Base-by-base conservation (phyloP, 2,113 vertebrate species). In the Rhodinocichla rosea region DNA sequence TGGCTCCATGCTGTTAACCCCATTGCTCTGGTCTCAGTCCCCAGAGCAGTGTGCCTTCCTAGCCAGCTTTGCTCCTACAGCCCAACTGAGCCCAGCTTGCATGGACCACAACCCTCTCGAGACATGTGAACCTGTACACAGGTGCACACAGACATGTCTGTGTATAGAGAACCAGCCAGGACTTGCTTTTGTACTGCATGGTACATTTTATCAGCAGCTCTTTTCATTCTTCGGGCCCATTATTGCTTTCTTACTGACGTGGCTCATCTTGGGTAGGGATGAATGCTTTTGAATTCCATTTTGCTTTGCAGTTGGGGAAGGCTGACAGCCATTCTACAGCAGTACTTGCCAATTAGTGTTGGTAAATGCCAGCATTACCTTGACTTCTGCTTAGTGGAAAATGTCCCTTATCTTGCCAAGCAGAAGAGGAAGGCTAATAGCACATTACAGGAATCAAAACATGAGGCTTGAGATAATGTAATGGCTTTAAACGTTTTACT, bases 371-470 rank as follows among this genome's bases (percentile, higher is more conserved):
- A 70, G 52, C 16, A 39, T 62, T 88, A 67, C 79, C 87, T 88
- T 88, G 56, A 14, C 0, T 93, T 83, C 89, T 93, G 82, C 71
- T 89, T 86, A 71, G 53, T 68, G 64, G 63, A 90, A 87, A 78
- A 67, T 47, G 22, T 70, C 91, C 24, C 60, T 94, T 88, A 74
- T 77, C 90, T 94, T 86, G 52, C 88, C 52, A 60, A 83, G 83
- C 84, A 93, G 82, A 86, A 91, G 60, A 90, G 60, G 60, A 77
- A 83, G 56, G 47, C 55, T 91, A 83, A 83, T 90, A 81, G 39
- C 30, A 67, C 2, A 4, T 91, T 83, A 50, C 24, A 69, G 82
- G 33, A 90, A 67, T 85, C 59, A 83, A 62, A 91, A 93, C 45
- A n/a, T 10, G 27, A 93, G 33, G 5, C n/a, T 64, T 74, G 56